Base-by-base conservation (phyloP, 2,797 vertebrate species). In the Malurus leucopterus region DNA sequence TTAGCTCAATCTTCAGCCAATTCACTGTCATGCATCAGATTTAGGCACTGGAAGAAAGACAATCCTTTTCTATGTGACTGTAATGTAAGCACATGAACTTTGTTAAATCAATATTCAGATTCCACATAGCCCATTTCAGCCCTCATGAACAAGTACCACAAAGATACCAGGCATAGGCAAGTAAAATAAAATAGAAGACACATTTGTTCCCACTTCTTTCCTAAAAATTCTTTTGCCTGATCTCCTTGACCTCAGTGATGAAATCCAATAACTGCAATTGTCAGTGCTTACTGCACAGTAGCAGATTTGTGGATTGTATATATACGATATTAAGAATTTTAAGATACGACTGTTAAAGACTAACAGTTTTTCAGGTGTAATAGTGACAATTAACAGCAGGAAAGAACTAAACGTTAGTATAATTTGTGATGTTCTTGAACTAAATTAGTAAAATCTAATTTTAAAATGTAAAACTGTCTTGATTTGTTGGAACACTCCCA, bases 231-330 rank as follows among this genome's bases (percentile, higher is more conserved):
- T 81, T 14, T 29, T 19, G 30, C n/a, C 26, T 29, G n/a, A 54
- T 50, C 15, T 51, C 49, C 8, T 55, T 57, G 23, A 51, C n/a
- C 17, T 69, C 5, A 1, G 26, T 41, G 26, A 36, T 23, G 63
- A 68, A n/a, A 58, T 46, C 7, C 18, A 85, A 0, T 10, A 80
- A 4, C 6, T 38, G 6, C 30, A 47, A 27, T 20, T 1, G 0
- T 51, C 47, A 38, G 29, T 43, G 17, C 9, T 70, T 13, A 18
- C 16, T 41, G 30, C 64, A 57, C 22, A 55, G 15, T 18, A 51
- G 47, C 23, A 46, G 8, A 8, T 70, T 29, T 62, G 13, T 11
- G 8, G 13, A 32, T 18, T 55, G 17, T 9, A 30, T 46, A 20
- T 7, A 15, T 15, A 32, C 27, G 2, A n/a, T 38, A 36, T 36